Base-by-base conservation (phyloP, 1,140 invertebrate genomes). In the Euwallacea fornicatus region DNA sequence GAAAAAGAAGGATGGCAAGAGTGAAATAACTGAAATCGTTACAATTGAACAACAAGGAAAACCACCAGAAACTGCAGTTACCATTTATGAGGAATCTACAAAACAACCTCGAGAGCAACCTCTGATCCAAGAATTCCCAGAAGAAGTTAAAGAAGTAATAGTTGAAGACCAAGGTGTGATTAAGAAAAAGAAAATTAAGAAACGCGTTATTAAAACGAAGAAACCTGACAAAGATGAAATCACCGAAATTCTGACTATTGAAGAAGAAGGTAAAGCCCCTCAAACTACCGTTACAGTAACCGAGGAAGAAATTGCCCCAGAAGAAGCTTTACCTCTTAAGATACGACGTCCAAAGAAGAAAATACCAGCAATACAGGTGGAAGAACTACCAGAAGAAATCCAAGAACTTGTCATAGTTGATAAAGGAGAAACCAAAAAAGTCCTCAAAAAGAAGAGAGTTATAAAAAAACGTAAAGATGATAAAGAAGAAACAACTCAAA, bases 1-100 rank as follows among this genome's bases (percentile, higher is more conserved):
- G 42, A 55, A 42, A 9, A 64, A 71, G 44, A 55, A 41, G 16
- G 83, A 84, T 75, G 80, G 74, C 68, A 80, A 84, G 72, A 81
- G 79, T 11, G 79, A 80, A 64, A 81, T 72, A 15, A 81, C 78
- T 8, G 80, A 81, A 76, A 81, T 81, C 64, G 74, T 80, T 44
- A 80, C 77, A 46, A 72, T 76, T 53, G 79, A 81, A 73, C 75
- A 75, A 68, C 64, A 78, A 63, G 77, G 77, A 9, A 79, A 80
- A 68, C 15, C 64, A 72, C 77, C 79, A 50, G 69, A 80, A 58
- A 77, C 75, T 42, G 77, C 76, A 43, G 77, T 60, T 66, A 79
- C 33, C 0, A 74, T 83, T 2, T 79, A 84, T 71, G 69, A 74
- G 71, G 66, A 74, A 50, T 9, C 79, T 78, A 68, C 59, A n/a